Percentiles rank a stretch among this genome's conserved stretches.
These are phyloP conservation scores for Melanerpes aurifrons DNA, from an alignment of 2,113 vertebrate species.

Conservation along the genomic window DNA sequence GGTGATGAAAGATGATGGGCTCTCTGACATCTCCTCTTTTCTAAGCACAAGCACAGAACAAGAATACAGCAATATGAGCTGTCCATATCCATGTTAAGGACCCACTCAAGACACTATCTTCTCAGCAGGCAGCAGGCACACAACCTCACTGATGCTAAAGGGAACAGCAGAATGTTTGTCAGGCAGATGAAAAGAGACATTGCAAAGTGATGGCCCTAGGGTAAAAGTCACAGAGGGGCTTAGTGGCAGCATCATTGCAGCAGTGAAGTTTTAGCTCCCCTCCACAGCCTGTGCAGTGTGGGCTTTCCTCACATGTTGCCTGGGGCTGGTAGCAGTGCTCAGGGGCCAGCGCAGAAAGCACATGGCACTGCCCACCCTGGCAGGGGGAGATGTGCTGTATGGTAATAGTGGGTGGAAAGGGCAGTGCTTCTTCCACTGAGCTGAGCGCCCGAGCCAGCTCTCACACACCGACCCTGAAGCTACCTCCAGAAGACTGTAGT, in stretches of 20 bases:
- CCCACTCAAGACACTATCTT: not conserved
- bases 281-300: accelerated
- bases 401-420: not conserved
- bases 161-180: not conserved
- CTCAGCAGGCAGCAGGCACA: not conserved
- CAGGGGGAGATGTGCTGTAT: accelerated
- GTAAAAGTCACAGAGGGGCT: not conserved
- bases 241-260: accelerated
- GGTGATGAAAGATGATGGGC: not conserved
- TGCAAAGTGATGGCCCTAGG: accelerated
- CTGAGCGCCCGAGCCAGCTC: not conserved
- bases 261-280: not conserved
- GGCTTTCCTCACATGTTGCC: accelerated
- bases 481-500: accelerated
- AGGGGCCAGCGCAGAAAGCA: accelerated
- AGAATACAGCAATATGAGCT: not conserved
- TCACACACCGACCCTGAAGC: not conserved
- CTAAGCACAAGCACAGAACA: not conserved
- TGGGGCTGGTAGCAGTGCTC: accelerated
- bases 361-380: accelerated
- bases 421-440: not conserved
- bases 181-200: not conserved
- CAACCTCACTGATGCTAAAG: not conserved
- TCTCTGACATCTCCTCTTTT: not conserved
- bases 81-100: not conserved